Evolutionary conservation across 2,113 vertebrate species (phyloP), one percentile per base, ranked within the genome.

Genomic region (human (Homo sapiens)): DNA sequence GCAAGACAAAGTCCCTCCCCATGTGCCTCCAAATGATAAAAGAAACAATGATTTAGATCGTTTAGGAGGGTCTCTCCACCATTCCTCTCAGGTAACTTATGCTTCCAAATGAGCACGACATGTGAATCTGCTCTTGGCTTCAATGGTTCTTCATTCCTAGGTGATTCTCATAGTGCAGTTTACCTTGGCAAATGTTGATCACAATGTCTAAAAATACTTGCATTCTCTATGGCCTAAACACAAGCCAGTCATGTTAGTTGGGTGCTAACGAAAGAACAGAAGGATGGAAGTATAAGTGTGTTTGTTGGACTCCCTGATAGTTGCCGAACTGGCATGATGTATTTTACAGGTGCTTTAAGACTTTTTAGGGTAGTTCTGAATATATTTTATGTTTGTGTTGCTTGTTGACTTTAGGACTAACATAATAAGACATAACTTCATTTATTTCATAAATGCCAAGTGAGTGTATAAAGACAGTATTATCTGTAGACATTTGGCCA

Each of bases 391-490:
- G 70, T 84, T 52, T 70, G 3, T 95, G 45, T 90, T 78, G 55
- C 78, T 66, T 85, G 52, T 89, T 78, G 82, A 93, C 76, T 94
- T 73, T 90, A 81, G 80, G 81, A 81, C 64, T 38, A 78, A 82
- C 7, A 27, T 32, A 59, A 48, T 82, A 45, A 55, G 45, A 50
- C 35, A 10, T 66, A 73, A n/a, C 64, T 40, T 55, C 5, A n/a
- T 76, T 40, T 76, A 43, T 81, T 76, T 75, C 79, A n/a, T 87
- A 93, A 92, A 52, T 11, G 5, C 45, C 43, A n/a, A 89, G 14
- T 84, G 45, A 90, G 10, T 79, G 1, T 75, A 48, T 84, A 72
- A 90, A 82, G 7, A 57, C 38, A 84, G 40, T 78, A 32, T 45
- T 50, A 83, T 22, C 52, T 13, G 43, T 76, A 97, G 68, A 78